Conservation (phyloP, 2,888 invertebrate species). For the Sussaba pulchella region DNA sequence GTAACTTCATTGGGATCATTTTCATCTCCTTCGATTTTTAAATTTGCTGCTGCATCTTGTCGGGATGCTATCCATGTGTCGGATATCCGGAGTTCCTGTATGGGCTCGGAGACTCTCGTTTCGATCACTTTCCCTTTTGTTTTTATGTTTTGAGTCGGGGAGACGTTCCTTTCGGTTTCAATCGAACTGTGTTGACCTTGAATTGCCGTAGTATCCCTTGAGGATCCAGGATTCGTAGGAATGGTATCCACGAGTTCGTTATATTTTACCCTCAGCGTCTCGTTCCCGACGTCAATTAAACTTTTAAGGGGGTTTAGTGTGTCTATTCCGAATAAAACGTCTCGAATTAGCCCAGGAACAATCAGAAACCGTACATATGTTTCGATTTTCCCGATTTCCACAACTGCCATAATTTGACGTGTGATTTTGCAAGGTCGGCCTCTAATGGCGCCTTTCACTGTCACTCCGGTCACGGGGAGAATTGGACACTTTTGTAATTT, state of each 20-base stretch:
- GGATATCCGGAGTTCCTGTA: neutral
- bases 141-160: neutral
- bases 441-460: conserved; percentile 25
- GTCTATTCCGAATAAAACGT: conserved; percentile 26
- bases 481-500: conserved; percentile 7
- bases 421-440: neutral
- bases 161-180: neutral
- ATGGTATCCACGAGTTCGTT: conserved; percentile 4
- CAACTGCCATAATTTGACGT: conserved; percentile 1
- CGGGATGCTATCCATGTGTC: too few relatives aligned
- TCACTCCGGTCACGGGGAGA: conserved; percentile 18
- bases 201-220: neutral
- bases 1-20: neutral
- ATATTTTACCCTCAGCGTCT: neutral
- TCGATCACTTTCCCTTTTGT: neutral
- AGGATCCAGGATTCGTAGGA: neutral
- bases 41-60: too few relatives aligned
- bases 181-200: neutral
- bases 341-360: conserved; percentile 28
- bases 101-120: neutral
- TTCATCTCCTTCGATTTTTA: neutral
- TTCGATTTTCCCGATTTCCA: neutral
- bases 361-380: conserved; percentile 3
- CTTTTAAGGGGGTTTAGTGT: conserved; percentile 9
- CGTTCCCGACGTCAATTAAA: conserved; percentile 4